Evolutionary conservation across 2,888 invertebrate species (phyloP), one percentile per base, ranked within the genome.

Genomic region (Volucella zonaria): DNA sequence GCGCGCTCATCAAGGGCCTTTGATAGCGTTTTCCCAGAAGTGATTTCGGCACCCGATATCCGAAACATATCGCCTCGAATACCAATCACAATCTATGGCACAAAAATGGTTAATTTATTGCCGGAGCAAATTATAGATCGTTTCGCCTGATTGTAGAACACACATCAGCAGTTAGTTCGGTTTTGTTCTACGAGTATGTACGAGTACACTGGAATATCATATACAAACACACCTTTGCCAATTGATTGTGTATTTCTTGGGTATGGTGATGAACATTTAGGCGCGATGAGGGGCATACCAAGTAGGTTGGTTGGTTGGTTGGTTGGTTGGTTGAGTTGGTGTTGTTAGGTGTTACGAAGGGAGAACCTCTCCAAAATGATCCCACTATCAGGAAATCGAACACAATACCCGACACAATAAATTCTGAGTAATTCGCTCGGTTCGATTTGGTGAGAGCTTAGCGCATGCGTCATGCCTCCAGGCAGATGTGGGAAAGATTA

Each of bases 401-500:
- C 62, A 80, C 80, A 85, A 83, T 83, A 70, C 83, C 79, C 75
- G 31, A 31, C 31, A 79, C 45, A 83, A 85, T 85, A 85, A 85
- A 85, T 85, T 85, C 85, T 76, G 56, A 76, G 79, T 85, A 85
- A 75, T 76, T 80, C 75, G 40, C 49, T 58, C 58, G 58, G 40
- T 43, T 59, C 54, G 71, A 76, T 74, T 78, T 74, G 78, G 82
- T 79, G 79, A 83, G 79, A 83, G 83, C 61, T 75, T 75, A 79
- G 83, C 79, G 75, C 83, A 85, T 85, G 85, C 80, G 85, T 85
- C 85, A 85, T 80, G 62, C 67, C 62, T 18, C 31, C 52, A 76
- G 85, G 85, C 85, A 85, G 85, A 80, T 80, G 85, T 85, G 76
- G 76, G 80, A 85, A 80, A 76, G 85, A 85, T 85, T 64, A 80